Conservation (phyloP, 1,140 invertebrate genomes). For the Ceratina calcarata region DNA sequence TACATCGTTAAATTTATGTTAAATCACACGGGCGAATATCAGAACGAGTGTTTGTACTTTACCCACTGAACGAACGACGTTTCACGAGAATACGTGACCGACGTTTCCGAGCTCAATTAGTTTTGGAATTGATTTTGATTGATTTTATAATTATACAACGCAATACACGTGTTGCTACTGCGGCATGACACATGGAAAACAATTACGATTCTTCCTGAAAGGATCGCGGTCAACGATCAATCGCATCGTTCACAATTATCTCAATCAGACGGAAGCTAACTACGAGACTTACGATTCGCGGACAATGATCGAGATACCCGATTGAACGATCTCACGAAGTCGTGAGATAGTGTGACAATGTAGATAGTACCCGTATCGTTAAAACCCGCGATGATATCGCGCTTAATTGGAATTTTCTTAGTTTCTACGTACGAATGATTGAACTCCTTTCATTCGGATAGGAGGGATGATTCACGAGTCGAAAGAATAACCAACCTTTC, state of each 20-base stretch:
- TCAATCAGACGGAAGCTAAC: background rate
- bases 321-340: slow-evolving; percentile 30
- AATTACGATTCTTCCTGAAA: slow-evolving; percentile 29
- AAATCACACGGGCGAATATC: no score
- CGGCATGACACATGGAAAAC: no score
- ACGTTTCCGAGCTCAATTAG: background rate
- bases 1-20: no score
- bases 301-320: background rate
- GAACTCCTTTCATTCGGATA: background rate
- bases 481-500: background rate
- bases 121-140: no score
- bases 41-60: slow-evolving; percentile 25
- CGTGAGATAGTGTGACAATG: slow-evolving; percentile 29
- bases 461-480: background rate
- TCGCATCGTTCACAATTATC: slow-evolving; percentile 13
- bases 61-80: background rate
- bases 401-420: background rate
- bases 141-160: no score
- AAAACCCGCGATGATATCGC: slow-evolving; percentile 8
- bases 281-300: slow-evolving; percentile 21
- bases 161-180: no score
- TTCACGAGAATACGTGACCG: no score
- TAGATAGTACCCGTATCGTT: slow-evolving; percentile 43
- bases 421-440: slow-evolving; percentile 8
- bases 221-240: slow-evolving; percentile 13